Conservation (phyloP, 2,888 invertebrate species). For the Himalopsyche tibetana region DNA sequence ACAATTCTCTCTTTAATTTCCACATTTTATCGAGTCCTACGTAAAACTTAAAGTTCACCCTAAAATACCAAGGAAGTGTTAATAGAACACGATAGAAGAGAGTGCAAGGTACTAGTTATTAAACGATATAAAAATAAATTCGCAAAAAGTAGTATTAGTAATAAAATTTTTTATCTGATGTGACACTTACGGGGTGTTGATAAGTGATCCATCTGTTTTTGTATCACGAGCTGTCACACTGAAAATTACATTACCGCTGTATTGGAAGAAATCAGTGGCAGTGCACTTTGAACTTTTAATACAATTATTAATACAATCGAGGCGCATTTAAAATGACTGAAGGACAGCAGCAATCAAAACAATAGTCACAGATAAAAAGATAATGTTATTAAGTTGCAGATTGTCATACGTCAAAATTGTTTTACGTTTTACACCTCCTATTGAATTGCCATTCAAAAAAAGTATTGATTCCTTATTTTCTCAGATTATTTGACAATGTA, state of each 20-base stretch:
- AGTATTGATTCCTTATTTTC: background rate
- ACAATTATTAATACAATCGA: background rate
- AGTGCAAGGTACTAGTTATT: background rate
- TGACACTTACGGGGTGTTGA: constrained; percentile 53
- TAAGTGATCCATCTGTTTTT: constrained; percentile 55
- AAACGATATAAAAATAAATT: too few relatives aligned
- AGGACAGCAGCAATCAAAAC: constrained; percentile 44
- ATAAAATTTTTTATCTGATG: background rate
- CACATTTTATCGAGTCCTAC: constrained; percentile 27
- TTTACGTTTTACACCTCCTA: background rate
- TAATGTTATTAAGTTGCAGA: constrained; percentile 19
- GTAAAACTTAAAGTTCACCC: background rate
- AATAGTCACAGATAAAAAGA: constrained; percentile 18
- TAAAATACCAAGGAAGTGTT: background rate
- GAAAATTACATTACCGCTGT: constrained; percentile 29
- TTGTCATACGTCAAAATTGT: constrained; percentile 2
- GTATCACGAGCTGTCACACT: constrained; percentile 13
- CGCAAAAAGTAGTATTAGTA: background rate
- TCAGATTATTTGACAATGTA: too few relatives aligned
- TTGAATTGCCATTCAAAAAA: background rate
- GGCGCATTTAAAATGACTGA: constrained; percentile 26
- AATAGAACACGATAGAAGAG: background rate
- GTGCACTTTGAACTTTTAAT: background rate
- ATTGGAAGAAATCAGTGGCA: background rate
- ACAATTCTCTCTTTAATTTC: background rate